Percentiles rank a stretch among this genome's conserved stretches.
phyloP scores from a whole-genome alignment of 2,797 vertebrate genomes.

The Sparus aurata region DNA sequence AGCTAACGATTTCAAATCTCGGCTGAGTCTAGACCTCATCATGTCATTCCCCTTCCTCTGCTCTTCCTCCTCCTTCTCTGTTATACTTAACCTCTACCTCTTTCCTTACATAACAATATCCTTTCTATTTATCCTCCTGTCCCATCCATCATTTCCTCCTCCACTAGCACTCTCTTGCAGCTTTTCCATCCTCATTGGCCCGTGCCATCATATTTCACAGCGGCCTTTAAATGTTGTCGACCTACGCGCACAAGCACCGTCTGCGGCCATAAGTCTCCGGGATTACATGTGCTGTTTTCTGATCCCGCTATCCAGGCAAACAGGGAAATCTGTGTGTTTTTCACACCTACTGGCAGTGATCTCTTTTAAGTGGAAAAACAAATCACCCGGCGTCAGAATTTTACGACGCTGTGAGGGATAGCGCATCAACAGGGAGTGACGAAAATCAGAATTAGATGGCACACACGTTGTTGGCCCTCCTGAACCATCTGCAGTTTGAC shows the following conservation, averaged over 20 bases:
- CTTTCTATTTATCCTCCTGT: neutral
- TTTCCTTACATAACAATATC: neutral
- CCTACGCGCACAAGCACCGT: constrained; percentile 15
- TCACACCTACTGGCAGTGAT: constrained; percentile 37
- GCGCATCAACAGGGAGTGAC: constrained; percentile 15
- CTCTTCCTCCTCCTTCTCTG: neutral
- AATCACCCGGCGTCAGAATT: constrained; percentile 51
- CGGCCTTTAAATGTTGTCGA: constrained; percentile 26
- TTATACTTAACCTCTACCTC: neutral
- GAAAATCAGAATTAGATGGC: constrained; percentile 34
- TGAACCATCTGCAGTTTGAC: constrained; percentile 7
- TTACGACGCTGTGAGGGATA: constrained; percentile 23
- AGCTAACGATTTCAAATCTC: neutral
- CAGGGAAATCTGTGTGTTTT: constrained; percentile 39
- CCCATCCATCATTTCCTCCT: constrained; percentile 26
- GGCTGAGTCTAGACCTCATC: neutral
- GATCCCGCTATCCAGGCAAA: constrained; percentile 24
- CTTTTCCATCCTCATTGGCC: constrained; percentile 14
- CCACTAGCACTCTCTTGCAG: constrained; percentile 6
- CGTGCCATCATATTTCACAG: constrained; percentile 53
- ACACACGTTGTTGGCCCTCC: neutral
- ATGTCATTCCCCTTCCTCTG: neutral
- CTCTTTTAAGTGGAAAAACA: constrained; percentile 47
- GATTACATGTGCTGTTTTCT: constrained; percentile 50
- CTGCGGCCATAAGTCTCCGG: constrained; percentile 34